Conservation (phyloP, 1,140 invertebrate genomes). For the fruit fly (Drosophila melanogaster) region Release_6_plus_ISO1_MT NT_033777.3:26408501-26409000, state of each 20-base stretch:
- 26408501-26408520: constrained; percentile 65
- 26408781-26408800: constrained; percentile 29
- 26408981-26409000: constrained; percentile 39
- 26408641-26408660: constrained; percentile 43
- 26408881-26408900: constrained; percentile 23
- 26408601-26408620: constrained; percentile 78
- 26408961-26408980: constrained; percentile 48
- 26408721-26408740: not conserved
- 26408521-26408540: constrained; percentile 33
- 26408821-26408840: constrained; percentile 53
- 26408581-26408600: constrained; percentile 83
- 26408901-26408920: not conserved
- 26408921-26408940: constrained; percentile 22
- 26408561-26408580: constrained; percentile 78
- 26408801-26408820: not conserved
- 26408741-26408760: constrained; percentile 14
- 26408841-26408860: constrained; percentile 75
- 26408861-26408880: constrained; percentile 72
- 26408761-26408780: constrained; percentile 63
- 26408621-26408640: constrained; percentile 72
- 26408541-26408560: constrained; percentile 40
- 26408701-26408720: constrained; percentile 30
- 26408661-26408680: constrained; percentile 6
- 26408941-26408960: constrained; percentile 64
- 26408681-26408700: constrained; percentile 35